Conservation (phyloP, 2,113 vertebrate species). For the Callionymus lyra region DNA sequence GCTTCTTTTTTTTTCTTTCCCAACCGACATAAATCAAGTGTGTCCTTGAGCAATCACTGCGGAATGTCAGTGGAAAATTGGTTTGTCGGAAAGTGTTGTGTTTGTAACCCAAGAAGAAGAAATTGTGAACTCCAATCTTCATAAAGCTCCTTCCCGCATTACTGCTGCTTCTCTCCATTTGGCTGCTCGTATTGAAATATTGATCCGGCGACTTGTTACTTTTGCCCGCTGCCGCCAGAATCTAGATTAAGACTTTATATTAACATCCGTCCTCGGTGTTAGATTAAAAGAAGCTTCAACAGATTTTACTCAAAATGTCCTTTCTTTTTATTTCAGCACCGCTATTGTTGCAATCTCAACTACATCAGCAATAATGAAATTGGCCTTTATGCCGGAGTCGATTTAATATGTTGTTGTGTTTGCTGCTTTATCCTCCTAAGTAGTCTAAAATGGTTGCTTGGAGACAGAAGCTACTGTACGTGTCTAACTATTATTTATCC, state of each 20-base stretch:
- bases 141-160: constrained; percentile 15
- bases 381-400: constrained; percentile 8
- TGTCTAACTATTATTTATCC: constrained; percentile 33
- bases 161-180: constrained; percentile 31
- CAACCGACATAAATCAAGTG: constrained; percentile 18
- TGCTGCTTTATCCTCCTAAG: constrained; percentile 15
- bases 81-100: constrained; percentile 20
- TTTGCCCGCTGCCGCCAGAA: constrained; percentile 17
- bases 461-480: constrained; percentile 17
- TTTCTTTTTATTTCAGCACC: no score
- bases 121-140: constrained; percentile 21
- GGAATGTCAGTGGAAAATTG: constrained; percentile 27
- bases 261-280: constrained; percentile 1
- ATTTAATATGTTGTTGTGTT: constrained; percentile 14
- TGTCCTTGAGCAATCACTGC: constrained; percentile 28
- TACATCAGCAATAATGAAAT: not conserved
- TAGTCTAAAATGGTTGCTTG: constrained; percentile 21
- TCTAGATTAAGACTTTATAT: constrained; percentile 18
- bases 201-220: constrained; percentile 37
- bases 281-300: no score
- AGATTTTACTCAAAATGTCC: no score
- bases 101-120: constrained; percentile 19
- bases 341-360: not conserved
- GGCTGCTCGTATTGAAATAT: constrained; percentile 40
- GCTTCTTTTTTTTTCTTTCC: constrained; percentile 1